Percentiles rank a stretch among this genome's conserved stretches.
Conservation (phyloP, 2,888 invertebrate genomes). For the Sipha maydis region DNA sequence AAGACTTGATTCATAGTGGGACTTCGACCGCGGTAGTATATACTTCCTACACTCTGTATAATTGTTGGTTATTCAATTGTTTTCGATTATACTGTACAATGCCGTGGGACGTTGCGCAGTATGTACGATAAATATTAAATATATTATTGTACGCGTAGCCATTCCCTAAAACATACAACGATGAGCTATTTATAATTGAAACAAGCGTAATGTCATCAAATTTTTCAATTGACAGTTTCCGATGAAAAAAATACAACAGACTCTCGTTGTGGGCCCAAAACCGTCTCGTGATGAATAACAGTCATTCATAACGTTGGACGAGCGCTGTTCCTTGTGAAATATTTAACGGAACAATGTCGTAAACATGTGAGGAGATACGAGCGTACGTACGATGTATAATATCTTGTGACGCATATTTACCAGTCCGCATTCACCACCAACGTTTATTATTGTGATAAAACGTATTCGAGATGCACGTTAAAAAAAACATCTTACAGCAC, state of each 20-base stretch:
- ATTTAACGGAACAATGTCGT: not conserved
- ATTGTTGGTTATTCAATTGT: constrained; percentile 24
- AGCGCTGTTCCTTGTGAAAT: not conserved
- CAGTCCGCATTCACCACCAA: too few species aligned
- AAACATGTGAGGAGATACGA: not conserved
- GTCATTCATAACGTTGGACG: not conserved
- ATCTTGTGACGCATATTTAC: too few species aligned
- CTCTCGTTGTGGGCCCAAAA: not conserved
- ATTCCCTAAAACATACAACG: not conserved
- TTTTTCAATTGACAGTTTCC: constrained; percentile 25
- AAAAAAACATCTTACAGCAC: too few species aligned
- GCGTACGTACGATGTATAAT: too few species aligned
- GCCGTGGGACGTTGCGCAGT: not conserved
- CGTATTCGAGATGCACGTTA: too few species aligned
- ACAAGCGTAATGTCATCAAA: constrained; percentile 4
- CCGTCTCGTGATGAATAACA: not conserved
- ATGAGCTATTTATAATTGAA: not conserved
- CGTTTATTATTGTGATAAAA: too few species aligned
- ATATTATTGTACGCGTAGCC: not conserved
- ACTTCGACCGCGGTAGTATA: not conserved
- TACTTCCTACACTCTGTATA: constrained; percentile 29
- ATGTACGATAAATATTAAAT: not conserved
- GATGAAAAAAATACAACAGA: not conserved
- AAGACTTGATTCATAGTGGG: not conserved
- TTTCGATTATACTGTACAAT: not conserved